Percentiles rank a stretch among this genome's conserved stretches.
Evolutionary conservation across 2,113 vertebrate species (phyloP).

Genomic region (Ophthalmolycus amberensis): DNA sequence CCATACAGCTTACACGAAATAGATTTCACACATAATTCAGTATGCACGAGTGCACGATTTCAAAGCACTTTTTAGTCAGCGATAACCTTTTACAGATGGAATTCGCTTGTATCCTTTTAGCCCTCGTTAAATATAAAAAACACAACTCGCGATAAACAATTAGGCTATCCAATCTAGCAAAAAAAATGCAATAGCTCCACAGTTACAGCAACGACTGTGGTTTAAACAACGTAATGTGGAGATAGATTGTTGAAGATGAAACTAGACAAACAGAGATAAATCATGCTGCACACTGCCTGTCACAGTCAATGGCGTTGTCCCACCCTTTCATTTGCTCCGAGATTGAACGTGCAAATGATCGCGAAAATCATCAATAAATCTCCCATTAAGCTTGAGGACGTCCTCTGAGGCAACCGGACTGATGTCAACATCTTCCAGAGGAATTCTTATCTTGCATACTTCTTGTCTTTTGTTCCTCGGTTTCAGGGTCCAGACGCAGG

Average conservation of each 20-base stretch:
- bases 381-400: slow-evolving; percentile 48
- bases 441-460: neutral
- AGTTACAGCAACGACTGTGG: neutral
- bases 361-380: slow-evolving; percentile 72
- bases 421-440: slow-evolving; percentile 16
- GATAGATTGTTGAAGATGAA: slow-evolving; percentile 47
- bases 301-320: slow-evolving; percentile 67
- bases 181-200: neutral
- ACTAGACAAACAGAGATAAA: slow-evolving; percentile 68
- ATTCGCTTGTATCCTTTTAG: slow-evolving; percentile 72
- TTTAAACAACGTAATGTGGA: slow-evolving; percentile 22
- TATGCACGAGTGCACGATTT: slow-evolving; percentile 76
- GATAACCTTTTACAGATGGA: slow-evolving; percentile 61
- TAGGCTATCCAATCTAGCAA: neutral
- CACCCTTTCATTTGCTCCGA: slow-evolving; percentile 71
- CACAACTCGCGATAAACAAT: slow-evolving; percentile 13
- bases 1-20: slow-evolving; percentile 78
- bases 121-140: slow-evolving; percentile 77
- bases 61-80: slow-evolving; percentile 53
- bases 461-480: slow-evolving; percentile 54
- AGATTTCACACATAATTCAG: slow-evolving; percentile 79
- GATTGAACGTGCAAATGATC: slow-evolving; percentile 60
- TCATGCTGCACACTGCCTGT: slow-evolving; percentile 56
- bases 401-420: slow-evolving; percentile 34
- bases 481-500: slow-evolving; percentile 50